A percentile compares a stretch with the other conserved stretches of the same genome.
phyloP scores from a whole-genome alignment of 2,797 vertebrate species.

The Halcyon badia region DNA sequence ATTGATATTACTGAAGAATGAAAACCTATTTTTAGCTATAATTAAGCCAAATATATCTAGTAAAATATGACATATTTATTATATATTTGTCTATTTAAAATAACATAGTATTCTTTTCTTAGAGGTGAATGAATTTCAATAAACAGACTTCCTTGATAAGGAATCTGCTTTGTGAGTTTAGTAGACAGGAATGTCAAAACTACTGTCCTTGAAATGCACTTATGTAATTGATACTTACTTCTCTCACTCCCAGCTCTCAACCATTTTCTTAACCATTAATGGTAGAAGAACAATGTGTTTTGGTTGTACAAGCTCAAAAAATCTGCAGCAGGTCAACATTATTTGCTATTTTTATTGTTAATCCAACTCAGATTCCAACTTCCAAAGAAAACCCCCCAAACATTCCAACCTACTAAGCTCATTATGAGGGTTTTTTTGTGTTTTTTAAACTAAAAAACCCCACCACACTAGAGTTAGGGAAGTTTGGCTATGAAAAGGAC shows the following conservation, averaged over 20 bases:
- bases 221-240: not conserved
- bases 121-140: not conserved
- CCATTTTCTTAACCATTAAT: not conserved
- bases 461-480: not conserved
- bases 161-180: not conserved
- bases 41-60: not conserved
- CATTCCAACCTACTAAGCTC: not conserved
- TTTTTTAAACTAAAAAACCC: not conserved
- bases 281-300: not conserved
- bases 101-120: not conserved
- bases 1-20: not conserved
- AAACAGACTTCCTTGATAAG: not conserved
- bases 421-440: not conserved
- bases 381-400: not conserved
- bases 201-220: not conserved
- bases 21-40: not conserved
- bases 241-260: not conserved
- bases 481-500: not conserved
- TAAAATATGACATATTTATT: not conserved
- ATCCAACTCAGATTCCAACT: not conserved
- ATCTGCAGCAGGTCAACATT: not conserved
- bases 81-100: not conserved
- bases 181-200: not conserved
- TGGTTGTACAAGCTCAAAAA: not conserved
- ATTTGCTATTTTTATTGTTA: not conserved